Conservation (phyloP, 2,797 vertebrate genomes). For the Caiman crocodilus region DNA sequence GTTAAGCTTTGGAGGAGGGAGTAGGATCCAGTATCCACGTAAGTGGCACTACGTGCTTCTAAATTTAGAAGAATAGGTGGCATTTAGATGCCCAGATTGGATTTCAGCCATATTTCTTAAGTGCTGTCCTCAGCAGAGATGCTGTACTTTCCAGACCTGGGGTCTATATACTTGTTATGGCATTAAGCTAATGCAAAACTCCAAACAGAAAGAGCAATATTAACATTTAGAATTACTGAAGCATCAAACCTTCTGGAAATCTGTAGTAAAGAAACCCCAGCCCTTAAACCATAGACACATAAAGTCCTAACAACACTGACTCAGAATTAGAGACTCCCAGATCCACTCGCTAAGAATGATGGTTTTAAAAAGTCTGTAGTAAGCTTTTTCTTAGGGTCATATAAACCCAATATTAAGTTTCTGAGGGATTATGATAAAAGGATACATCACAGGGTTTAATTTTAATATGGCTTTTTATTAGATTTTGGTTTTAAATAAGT, state of each 20-base stretch:
- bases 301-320: background rate
- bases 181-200: background rate
- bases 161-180: background rate
- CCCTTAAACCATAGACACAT: background rate
- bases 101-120: background rate
- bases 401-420: background rate
- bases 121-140: background rate
- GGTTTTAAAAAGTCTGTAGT: background rate
- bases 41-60: too few relatives aligned
- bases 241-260: background rate
- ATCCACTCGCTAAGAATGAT: background rate
- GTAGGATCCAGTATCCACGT: too few relatives aligned
- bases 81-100: too few relatives aligned
- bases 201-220: background rate
- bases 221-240: background rate
- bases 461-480: conserved; percentile 9
- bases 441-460: background rate
- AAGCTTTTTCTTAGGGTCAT: background rate
- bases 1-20: too few relatives aligned
- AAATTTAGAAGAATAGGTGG: too few relatives aligned
- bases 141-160: background rate
- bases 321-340: background rate
- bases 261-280: background rate
- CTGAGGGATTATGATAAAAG: background rate
- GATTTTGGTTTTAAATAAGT: conserved; percentile 11